phyloP scores from a whole-genome alignment of 2,113 vertebrate species.

The Hassar affinis region DNA sequence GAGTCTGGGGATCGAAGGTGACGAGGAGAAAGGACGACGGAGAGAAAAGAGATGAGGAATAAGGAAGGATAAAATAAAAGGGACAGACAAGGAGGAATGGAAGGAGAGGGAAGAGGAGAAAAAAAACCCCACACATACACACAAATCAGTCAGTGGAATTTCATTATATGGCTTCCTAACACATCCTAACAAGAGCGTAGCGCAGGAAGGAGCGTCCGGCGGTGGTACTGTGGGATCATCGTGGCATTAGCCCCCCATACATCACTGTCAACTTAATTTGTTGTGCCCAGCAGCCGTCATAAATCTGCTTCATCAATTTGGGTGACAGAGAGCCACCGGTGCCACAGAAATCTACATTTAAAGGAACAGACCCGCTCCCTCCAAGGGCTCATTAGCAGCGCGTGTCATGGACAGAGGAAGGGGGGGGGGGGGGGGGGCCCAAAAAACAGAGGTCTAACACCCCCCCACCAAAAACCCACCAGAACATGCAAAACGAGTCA shows the following conservation, averaged over 20 bases:
- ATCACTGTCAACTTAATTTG: constrained; percentile 98
- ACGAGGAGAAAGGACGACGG: constrained; percentile 56
- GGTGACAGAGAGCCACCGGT: constrained; percentile 77
- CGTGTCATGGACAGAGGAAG: constrained; percentile 49
- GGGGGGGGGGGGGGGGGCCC: no score
- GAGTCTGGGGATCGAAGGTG: constrained; percentile 81
- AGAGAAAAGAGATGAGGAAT: constrained; percentile 31
- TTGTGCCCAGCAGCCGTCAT: constrained; percentile 93
- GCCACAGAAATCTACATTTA: constrained; percentile 67
- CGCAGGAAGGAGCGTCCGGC: constrained; percentile 80
- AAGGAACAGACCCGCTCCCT: constrained; percentile 60
- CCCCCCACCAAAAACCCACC: constrained; percentile 40
- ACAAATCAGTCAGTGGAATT: constrained; percentile 85
- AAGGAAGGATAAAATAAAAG: neutral
- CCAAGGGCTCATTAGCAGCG: constrained; percentile 60
- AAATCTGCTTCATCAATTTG: constrained; percentile 93
- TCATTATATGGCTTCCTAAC: constrained; percentile 88
- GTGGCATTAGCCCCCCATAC: constrained; percentile 84
- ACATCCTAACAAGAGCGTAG: constrained; percentile 88
- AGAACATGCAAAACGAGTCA: constrained; percentile 53
- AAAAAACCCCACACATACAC: constrained; percentile 53
- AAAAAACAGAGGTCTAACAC: constrained; percentile 38
- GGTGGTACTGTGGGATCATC: constrained; percentile 77
- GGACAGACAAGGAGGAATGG: constrained; percentile 22
- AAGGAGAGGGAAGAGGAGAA: neutral